phyloP scores from a whole-genome alignment of 2,888 invertebrate species.

The Eumerus sabulonum region DNA sequence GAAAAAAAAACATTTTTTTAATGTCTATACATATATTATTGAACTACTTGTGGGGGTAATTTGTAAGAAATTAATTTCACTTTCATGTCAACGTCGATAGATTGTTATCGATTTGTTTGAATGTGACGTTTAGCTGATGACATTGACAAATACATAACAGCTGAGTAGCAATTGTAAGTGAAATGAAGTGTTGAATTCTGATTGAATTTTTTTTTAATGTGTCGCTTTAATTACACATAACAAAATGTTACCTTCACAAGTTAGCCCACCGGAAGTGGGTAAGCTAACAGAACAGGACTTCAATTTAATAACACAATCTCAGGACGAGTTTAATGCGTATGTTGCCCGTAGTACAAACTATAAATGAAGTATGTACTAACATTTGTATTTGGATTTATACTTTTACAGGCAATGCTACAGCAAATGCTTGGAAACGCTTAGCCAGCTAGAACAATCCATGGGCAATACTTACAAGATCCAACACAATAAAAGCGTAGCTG shows the following conservation, averaged over 20 bases:
- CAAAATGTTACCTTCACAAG: conserved; percentile 38
- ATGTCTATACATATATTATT: too few relatives aligned
- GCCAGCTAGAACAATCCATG: conserved; percentile 74
- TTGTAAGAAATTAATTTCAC: too few relatives aligned
- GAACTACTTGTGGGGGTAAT: too few relatives aligned
- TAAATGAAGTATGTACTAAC: not conserved
- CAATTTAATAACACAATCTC: conserved; percentile 75
- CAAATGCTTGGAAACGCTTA: conserved; percentile 74
- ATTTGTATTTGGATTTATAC: too few relatives aligned
- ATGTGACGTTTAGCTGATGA: too few relatives aligned
- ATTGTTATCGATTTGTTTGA: too few relatives aligned
- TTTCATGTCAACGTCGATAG: too few relatives aligned
- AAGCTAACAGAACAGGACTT: conserved; percentile 72
- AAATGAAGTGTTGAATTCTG: conserved; percentile 9
- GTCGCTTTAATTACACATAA: not conserved
- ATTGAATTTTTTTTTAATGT: not conserved
- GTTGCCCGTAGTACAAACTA: not conserved
- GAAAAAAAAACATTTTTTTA: too few relatives aligned
- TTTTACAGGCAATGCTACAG: conserved; percentile 73
- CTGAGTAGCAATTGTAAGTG: conserved; percentile 25
- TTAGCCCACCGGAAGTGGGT: conserved; percentile 28
- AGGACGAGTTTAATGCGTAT: conserved; percentile 76
- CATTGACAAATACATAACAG: conserved; percentile 11
- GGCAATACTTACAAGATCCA: conserved; percentile 71
- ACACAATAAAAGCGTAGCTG: conserved; percentile 91